A percentile compares a stretch with the other conserved stretches of the same genome.
Evolutionary conservation across 2,888 invertebrate genomes (phyloP).

Genomic region (Slavum lentiscoides): DNA sequence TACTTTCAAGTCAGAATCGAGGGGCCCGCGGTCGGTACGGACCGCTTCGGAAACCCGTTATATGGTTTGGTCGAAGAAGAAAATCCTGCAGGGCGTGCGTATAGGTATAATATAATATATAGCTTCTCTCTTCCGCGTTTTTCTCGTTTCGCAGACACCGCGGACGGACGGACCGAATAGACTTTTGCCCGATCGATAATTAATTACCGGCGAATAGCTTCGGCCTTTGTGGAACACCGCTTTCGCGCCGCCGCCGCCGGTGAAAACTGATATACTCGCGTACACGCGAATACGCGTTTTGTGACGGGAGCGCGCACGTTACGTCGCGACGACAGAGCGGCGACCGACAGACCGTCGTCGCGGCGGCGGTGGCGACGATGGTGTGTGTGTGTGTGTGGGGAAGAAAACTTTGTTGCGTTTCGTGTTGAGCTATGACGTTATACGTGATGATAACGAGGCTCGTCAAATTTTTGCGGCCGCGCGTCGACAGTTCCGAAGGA

Average conservation of each 20-base stretch:
- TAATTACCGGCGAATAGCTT: conserved; percentile 28
- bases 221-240: neutral
- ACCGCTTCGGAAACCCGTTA: too few species aligned
- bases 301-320: neutral
- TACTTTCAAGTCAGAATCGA: too few species aligned
- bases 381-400: too few species aligned
- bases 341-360: neutral
- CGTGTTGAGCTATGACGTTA: neutral
- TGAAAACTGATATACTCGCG: neutral
- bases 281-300: conserved; percentile 15
- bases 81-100: too few species aligned
- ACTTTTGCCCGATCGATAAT: conserved; percentile 17
- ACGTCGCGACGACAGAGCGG: too few species aligned
- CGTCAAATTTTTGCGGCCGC: conserved; percentile 6
- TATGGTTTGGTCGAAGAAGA: too few species aligned
- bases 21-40: too few species aligned
- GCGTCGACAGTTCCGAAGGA: neutral
- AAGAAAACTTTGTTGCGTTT: conserved; percentile 7
- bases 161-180: neutral
- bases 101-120: too few species aligned
- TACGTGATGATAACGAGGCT: conserved; percentile 30
- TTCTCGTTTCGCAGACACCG: neutral
- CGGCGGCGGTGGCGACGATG: too few species aligned
- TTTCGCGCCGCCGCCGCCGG: too few species aligned
- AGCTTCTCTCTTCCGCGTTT: neutral